A percentile compares a stretch with the other conserved stretches of the same genome.
phyloP scores from a whole-genome alignment of 1,140 invertebrate genomes.

The Solenopsis fugax region DNA sequence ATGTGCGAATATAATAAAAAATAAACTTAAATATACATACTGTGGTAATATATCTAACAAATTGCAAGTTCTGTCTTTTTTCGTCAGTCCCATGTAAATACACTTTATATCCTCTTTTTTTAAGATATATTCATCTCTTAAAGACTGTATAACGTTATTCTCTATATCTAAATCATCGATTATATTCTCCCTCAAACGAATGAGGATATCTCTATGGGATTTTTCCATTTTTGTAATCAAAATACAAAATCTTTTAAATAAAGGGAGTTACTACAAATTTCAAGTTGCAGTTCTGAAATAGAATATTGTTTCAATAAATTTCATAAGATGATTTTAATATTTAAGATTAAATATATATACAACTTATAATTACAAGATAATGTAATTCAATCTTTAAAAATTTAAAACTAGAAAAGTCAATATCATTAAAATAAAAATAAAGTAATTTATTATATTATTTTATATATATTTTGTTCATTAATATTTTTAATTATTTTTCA shows the following conservation, averaged over 20 bases:
- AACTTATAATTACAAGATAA: neutral
- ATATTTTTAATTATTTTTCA: no score
- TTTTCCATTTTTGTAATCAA: slow-evolving; percentile 78
- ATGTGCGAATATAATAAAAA: slow-evolving; percentile 49
- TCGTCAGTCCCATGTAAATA: slow-evolving; percentile 75
- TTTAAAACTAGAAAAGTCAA: neutral
- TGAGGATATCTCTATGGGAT: slow-evolving; percentile 78
- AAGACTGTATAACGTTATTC: slow-evolving; percentile 79
- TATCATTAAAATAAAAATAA: neutral
- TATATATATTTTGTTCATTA: no score
- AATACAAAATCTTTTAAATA: neutral
- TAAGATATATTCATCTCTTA: slow-evolving; percentile 79
- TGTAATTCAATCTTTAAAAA: neutral
- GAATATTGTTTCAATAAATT: neutral
- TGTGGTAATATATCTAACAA: slow-evolving; percentile 80
- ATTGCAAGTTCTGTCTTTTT: slow-evolving; percentile 73
- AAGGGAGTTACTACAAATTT: neutral
- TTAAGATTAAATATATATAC: neutral
- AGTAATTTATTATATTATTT: no score
- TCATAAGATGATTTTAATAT: neutral
- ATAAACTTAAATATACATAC: slow-evolving; percentile 74
- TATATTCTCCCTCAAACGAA: slow-evolving; percentile 76
- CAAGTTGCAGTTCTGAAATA: slow-evolving; percentile 2
- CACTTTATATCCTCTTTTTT: slow-evolving; percentile 75
- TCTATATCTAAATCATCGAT: slow-evolving; percentile 82